A percentile compares a stretch with the other conserved stretches of the same genome.
These are phyloP conservation scores for Coptodon bakossiorum DNA, from an alignment of 2,113 vertebrate species.

Conservation along the genomic window DNA sequence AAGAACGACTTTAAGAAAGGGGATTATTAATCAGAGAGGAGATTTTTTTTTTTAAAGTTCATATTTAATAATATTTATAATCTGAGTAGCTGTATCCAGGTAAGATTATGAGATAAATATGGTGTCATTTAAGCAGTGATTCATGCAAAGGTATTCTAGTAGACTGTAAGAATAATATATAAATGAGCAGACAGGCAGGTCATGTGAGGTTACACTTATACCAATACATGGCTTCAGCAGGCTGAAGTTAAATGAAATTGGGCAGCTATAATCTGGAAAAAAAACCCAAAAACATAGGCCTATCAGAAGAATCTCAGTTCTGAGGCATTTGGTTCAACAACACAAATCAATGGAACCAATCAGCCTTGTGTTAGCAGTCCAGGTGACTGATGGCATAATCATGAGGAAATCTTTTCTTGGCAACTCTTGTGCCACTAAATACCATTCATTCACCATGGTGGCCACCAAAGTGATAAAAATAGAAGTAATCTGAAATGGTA, in stretches of 20 bases:
- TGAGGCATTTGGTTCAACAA: not conserved
- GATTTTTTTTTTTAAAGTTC: not conserved
- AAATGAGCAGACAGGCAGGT: not conserved
- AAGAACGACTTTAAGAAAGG: not conserved
- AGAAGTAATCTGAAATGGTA: not conserved
- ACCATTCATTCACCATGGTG: not conserved
- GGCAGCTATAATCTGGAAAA: not conserved
- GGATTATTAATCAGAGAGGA: not conserved
- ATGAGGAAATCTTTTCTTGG: not conserved
- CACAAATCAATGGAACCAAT: not conserved
- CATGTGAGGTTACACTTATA: not conserved
- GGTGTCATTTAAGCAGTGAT: not conserved
- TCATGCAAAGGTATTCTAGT: not conserved
- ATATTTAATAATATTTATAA: too few species aligned
- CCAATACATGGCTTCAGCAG: not conserved
- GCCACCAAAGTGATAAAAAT: not conserved
- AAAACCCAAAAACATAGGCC: rapidly evolving
- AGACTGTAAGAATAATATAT: not conserved
- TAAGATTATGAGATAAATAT: too few species aligned
- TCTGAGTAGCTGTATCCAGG: too few species aligned
- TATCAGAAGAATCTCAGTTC: not conserved
- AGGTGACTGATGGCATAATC: not conserved
- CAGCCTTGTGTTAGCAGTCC: not conserved
- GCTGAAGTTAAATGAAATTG: not conserved
- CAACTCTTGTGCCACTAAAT: not conserved